Evolutionary conservation across 1,140 invertebrate genomes (phyloP).

Genomic region (Bombus sibiricus): DNA sequence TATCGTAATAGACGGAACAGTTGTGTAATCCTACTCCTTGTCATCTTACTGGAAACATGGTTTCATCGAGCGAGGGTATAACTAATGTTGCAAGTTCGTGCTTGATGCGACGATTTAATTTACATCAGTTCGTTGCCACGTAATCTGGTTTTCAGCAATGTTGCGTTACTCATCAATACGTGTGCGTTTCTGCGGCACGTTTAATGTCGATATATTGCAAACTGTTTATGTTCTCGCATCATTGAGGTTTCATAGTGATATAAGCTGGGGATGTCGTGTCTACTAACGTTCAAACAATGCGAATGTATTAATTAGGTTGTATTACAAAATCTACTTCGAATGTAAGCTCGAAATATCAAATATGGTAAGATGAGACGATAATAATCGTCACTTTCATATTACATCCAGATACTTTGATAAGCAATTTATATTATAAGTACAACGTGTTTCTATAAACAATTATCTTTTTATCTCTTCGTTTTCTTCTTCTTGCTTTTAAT

Average conservation of each 20-base stretch:
- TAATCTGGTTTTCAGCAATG: constrained; percentile 42
- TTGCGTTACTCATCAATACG: constrained; percentile 15
- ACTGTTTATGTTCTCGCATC: neutral
- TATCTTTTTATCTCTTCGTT: neutral
- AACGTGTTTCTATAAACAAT: neutral
- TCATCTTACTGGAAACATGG: constrained; percentile 10
- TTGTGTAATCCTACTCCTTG: constrained; percentile 32
- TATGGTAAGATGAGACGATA: neutral
- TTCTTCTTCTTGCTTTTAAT: neutral
- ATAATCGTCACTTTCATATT: too few relatives aligned
- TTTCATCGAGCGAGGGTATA: constrained; percentile 11
- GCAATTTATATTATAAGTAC: neutral
- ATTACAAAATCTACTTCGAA: constrained; percentile 5
- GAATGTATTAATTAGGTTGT: neutral
- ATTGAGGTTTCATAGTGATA: neutral
- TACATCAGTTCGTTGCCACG: constrained; percentile 11
- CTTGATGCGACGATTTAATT: constrained; percentile 24
- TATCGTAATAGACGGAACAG: neutral
- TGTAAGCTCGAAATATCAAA: neutral
- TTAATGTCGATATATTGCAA: neutral
- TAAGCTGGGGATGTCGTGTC: neutral
- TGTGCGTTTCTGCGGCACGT: constrained; percentile 5
- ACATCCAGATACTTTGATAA: too few relatives aligned
- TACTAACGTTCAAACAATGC: neutral
- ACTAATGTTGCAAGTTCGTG: neutral